phyloP scores from a whole-genome alignment of 2,113 vertebrate genomes.

The Ptychochromis oligacanthus region DNA sequence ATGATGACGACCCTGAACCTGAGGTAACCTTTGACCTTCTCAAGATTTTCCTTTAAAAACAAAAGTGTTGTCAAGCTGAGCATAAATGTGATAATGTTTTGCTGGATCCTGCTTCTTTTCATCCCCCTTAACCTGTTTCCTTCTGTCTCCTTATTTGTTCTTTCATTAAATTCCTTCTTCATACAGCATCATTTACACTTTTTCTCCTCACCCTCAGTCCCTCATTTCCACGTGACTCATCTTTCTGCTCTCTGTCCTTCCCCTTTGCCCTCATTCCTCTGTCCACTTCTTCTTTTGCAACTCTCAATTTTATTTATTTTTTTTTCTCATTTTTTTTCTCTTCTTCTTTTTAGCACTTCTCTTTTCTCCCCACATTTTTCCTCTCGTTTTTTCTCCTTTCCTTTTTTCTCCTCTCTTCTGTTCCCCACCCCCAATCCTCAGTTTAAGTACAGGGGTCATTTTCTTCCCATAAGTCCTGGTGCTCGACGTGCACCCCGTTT shows the following conservation, averaged over 20 bases:
- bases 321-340: slow-evolving; percentile 1
- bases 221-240: slow-evolving; percentile 32
- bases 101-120: slow-evolving; percentile 8
- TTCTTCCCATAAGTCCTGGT: slow-evolving; percentile 80
- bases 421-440: slow-evolving; percentile 49
- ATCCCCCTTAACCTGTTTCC: slow-evolving; percentile 2
- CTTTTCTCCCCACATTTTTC: neutral
- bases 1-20: slow-evolving; percentile 97
- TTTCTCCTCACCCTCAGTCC: slow-evolving; percentile 7
- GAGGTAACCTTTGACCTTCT: slow-evolving; percentile 68
- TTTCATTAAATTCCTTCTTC: slow-evolving; percentile 7
- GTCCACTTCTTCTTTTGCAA: neutral
- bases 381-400: neutral
- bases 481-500: slow-evolving; percentile 78
- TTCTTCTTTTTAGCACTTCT: slow-evolving; percentile 52
- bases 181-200: neutral
- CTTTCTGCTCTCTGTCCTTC: slow-evolving; percentile 32
- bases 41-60: neutral
- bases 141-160: slow-evolving; percentile 24
- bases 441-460: slow-evolving; percentile 84
- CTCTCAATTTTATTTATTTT: neutral
- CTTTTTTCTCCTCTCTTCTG: neutral
- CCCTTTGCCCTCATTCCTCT: neutral
- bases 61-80: fast-evolving
- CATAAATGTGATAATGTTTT: slow-evolving; percentile 16